Conservation (phyloP, 1,140 invertebrate species). For the Oppia nitens region DNA sequence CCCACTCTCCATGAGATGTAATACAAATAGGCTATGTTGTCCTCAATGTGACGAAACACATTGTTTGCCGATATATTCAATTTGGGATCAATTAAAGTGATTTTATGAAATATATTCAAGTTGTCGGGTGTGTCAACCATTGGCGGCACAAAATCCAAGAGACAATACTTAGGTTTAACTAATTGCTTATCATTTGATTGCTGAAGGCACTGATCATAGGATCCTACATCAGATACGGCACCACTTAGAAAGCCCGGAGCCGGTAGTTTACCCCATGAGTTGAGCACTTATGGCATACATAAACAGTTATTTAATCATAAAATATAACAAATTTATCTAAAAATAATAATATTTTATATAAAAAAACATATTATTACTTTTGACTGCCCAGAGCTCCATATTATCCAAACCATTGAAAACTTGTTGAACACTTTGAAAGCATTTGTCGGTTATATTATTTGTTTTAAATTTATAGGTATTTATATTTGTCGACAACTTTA, state of each 20-base stretch:
- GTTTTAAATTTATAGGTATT: no score
- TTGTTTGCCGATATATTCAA: not conserved
- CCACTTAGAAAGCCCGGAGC: not conserved
- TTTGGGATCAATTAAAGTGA: not conserved
- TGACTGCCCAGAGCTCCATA: no score
- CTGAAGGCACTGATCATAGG: not conserved
- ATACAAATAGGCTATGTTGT: not conserved
- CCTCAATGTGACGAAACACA: not conserved
- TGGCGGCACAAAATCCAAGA: not conserved
- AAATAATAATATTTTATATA: no score
- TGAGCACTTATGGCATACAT: no score
- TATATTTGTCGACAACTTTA: no score
- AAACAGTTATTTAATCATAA: no score
- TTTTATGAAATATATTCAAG: not conserved
- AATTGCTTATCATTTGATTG: not conserved
- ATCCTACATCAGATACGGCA: not conserved
- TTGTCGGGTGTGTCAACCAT: not conserved
- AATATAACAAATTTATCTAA: no score
- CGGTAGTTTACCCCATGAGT: not conserved
- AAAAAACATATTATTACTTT: no score
- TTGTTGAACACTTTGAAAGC: no score
- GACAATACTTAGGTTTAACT: not conserved
- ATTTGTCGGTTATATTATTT: no score
- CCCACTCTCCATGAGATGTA: not conserved
- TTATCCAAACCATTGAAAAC: no score